Evolutionary conservation across 2,797 vertebrate genomes (phyloP).

Genomic region (Mastacembelus armatus): DNA sequence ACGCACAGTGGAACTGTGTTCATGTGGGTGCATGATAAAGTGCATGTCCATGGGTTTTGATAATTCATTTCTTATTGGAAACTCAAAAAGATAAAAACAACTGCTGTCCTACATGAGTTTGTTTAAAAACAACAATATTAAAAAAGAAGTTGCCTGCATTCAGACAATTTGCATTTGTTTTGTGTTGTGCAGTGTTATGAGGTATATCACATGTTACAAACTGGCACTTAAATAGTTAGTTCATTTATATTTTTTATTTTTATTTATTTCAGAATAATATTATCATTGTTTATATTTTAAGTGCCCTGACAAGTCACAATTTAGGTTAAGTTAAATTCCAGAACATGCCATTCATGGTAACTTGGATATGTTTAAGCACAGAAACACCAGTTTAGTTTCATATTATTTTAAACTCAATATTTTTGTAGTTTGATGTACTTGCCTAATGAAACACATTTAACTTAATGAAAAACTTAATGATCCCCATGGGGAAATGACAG

Average conservation of each 20-base stretch:
- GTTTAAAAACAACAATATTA: conserved; percentile 39
- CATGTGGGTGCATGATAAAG: conserved; percentile 11
- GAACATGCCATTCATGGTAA: no score
- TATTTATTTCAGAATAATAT: background rate
- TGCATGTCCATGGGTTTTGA: conserved; percentile 28
- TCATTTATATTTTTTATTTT: background rate
- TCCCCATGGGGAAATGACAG: background rate
- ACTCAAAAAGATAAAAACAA: conserved; percentile 48
- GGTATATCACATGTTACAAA: no score
- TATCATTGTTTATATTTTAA: no score
- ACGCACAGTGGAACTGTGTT: no score
- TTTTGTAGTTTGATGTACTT: no score
- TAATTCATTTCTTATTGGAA: conserved; percentile 30
- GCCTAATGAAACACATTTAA: no score
- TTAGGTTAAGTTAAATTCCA: no score
- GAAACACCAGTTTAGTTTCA: no score
- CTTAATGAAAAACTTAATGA: background rate
- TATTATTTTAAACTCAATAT: no score
- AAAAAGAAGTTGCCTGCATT: background rate
- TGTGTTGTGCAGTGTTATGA: background rate
- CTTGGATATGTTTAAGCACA: background rate
- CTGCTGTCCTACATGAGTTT: conserved; percentile 40
- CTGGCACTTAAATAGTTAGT: background rate
- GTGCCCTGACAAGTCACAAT: no score
- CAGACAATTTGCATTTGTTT: background rate